phyloP scores from a whole-genome alignment of 2,113 vertebrate genomes.

The Eulemur macaco region DNA sequence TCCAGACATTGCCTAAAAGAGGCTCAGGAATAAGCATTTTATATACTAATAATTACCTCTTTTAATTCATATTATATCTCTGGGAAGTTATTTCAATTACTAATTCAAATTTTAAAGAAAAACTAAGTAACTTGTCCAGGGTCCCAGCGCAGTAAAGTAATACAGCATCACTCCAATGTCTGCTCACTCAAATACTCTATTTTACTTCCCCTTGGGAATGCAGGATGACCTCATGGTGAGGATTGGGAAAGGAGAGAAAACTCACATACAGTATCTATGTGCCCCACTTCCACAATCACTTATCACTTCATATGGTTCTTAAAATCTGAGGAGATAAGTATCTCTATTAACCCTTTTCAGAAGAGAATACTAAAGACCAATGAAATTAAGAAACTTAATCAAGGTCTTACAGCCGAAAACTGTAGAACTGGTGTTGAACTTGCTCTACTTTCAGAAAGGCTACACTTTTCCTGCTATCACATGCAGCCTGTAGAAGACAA shows the following conservation, averaged over 20 bases:
- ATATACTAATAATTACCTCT: neutral
- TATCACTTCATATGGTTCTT: neutral
- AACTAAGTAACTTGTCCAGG: neutral
- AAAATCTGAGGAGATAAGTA: neutral
- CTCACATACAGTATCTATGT: neutral
- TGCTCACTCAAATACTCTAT: neutral
- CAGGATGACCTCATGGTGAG: neutral
- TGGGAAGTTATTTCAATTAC: neutral
- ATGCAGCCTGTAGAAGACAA: neutral
- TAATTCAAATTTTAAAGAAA: slow-evolving; percentile 39
- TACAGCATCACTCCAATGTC: neutral
- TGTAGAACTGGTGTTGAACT: neutral
- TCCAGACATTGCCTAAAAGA: neutral
- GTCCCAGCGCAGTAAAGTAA: neutral
- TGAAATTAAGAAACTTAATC: neutral
- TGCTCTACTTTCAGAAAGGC: neutral
- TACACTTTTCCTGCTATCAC: neutral
- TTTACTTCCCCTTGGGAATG: neutral
- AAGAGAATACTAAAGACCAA: neutral
- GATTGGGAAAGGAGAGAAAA: neutral
- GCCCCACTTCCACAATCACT: neutral
- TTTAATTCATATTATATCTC: neutral
- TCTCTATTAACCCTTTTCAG: neutral
- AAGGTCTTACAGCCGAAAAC: neutral
- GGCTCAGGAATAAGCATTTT: neutral